Percentiles rank a stretch among this genome's conserved stretches.
Conservation (phyloP, 2,888 invertebrate genomes). For the Octodonta nipae region DNA sequence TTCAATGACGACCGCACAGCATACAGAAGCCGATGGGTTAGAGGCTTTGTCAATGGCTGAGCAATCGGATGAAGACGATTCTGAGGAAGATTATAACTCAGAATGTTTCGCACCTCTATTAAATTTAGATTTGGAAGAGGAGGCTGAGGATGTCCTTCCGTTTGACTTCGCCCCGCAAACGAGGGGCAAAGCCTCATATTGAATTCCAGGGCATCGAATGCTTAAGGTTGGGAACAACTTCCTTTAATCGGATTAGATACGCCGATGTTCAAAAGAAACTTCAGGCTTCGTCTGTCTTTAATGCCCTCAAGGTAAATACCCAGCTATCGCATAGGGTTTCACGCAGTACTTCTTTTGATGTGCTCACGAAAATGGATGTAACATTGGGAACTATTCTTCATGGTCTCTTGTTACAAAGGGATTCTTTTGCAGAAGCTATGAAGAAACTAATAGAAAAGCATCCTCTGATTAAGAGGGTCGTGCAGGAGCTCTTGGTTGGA, state of each 20-base stretch:
- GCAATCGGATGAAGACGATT: no score
- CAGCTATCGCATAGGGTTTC: background rate
- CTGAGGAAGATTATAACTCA: no score
- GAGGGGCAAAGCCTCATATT: conserved; percentile 7
- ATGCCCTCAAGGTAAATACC: background rate
- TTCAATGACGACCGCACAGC: conserved; percentile 4
- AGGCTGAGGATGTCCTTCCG: background rate
- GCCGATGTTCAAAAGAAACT: conserved; percentile 10
- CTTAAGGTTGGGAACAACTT: conserved; percentile 7
- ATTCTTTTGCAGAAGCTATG: conserved; percentile 6
- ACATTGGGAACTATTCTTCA: conserved; percentile 6
- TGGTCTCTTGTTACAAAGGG: conserved; percentile 7
- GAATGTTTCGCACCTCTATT: no score
- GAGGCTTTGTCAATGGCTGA: no score
- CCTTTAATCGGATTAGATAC: conserved; percentile 10
- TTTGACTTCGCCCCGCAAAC: conserved; percentile 3
- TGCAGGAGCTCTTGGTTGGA: conserved; percentile 1
- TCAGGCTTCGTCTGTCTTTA: conserved; percentile 12
- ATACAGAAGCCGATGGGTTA: no score
- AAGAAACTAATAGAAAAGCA: conserved; percentile 4
- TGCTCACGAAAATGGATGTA: conserved; percentile 6
- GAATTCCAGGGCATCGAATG: conserved; percentile 3
- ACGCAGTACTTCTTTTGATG: background rate
- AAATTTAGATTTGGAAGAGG: no score
- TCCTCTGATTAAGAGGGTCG: background rate